Evolutionary conservation across 2,888 invertebrate species (phyloP), one percentile per base, ranked within the genome.

Genomic region (Idaea aversata): DNA sequence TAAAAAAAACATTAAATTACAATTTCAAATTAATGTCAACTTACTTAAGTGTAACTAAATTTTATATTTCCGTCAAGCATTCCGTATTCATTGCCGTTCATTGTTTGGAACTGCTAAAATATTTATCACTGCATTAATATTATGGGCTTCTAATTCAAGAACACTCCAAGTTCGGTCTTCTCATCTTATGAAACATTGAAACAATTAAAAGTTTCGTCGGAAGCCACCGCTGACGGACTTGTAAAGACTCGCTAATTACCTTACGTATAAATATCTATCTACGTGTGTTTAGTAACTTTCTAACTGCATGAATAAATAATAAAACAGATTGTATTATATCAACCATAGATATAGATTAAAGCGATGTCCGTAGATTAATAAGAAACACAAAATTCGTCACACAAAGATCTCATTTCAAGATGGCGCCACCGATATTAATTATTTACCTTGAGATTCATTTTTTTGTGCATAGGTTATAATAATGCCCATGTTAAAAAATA

Each of bases 121-220:
- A 47, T 47, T 47, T 47, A 47, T 47, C 47, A 47, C 47, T 47
- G 47, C 47, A 47, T 47, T 47, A 47, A 47, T 47, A 47, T 47
- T 34, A 47, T 62, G 62, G 65, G 62, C 63, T 69, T 67, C 65
- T 65, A 72, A 72, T 67, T 72, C 67, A 70, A 67, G 69, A 72
- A 70, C 65, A 67, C 67, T 62, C 38, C 63, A 61, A 70, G 66
- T 75, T 77, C 72, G 70, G 72, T 71, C 69, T 72, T 70, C 67
- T 74, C 74, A 72, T 77, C 75, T 81, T 78, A 75, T 76, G 77
- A 80, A 81, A 81, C 78, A 76, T 74, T 79, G 75, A 78, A 79
- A 82, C 78, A 81, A 81, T 81, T 80, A 81, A 78, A 82, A 81
- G 77, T 82, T 81, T 64, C 67, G 65, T 69, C 62, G 61, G 63